Evolutionary conservation across 2,888 invertebrate genomes (phyloP), one percentile per base, ranked within the genome.

Genomic region (Drosophila testacea): DNA sequence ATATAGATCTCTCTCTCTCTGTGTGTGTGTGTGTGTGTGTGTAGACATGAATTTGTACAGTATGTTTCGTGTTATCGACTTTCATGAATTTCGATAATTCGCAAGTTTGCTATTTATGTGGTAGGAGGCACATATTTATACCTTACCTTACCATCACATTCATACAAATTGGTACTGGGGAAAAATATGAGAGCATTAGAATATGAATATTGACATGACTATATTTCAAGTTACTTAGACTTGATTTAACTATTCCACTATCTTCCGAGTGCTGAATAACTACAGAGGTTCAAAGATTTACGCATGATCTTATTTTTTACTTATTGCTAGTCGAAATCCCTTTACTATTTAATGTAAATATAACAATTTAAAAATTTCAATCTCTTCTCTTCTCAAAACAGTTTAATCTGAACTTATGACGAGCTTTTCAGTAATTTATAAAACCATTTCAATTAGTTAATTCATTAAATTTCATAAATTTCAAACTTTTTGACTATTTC

Each of bases 71-170:
- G 52, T 69, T 59, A 78, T 77, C 62, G 60, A 50, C 62, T 54
- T 60, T 39, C 38, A 60, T 39, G 52, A 50, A 64, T 68, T 76
- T 72, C 73, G 75, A 78, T 78, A 70, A 74, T 74, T 70, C 44
- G 48, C 63, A 66, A 70, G 41, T 70, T 69, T 63, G 74, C 27
- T 55, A 50, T 78, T 77, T 73, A 76, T 61, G 57, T 50, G 44
- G 52, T 61, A 51, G 36, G 0, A 41, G 13, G 41, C 9, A 41
- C 4, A 16, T 10, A 22, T 42, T 0, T 42, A 5, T 9, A 42
- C 34, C 32, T 32, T 32, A 28, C 10, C 28, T 50, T 9, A 36
- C 36, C 42, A 42, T 11, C 46, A 32, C 6, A 60, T 11, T 6
- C 22, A 30, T 4, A 30, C 36, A 34, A 4, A 28, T 42, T 16